Conservation (phyloP, 2,888 invertebrate genomes). For the Lasioglossum zephyrum region DNA sequence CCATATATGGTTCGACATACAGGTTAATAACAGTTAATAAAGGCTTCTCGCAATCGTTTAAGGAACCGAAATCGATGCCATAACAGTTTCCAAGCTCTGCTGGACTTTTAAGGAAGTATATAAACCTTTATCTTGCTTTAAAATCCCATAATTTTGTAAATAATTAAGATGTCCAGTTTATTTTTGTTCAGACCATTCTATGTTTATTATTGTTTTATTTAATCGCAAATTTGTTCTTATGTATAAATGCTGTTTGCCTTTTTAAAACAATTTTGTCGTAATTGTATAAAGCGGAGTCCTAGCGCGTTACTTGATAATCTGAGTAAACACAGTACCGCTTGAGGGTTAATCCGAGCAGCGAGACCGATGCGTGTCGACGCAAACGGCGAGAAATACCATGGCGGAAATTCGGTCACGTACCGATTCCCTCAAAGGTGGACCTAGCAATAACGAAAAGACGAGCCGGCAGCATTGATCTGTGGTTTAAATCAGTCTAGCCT, state of each 20-base stretch:
- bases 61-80: background rate
- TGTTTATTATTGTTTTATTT: too few relatives aligned
- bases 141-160: too few relatives aligned
- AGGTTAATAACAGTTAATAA: background rate
- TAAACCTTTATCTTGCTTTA: background rate
- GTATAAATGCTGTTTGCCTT: too few relatives aligned
- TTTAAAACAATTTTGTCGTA: too few relatives aligned
- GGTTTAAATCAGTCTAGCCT: slow-evolving; percentile 50
- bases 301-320: too few relatives aligned
- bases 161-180: too few relatives aligned
- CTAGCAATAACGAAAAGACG: background rate
- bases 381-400: background rate
- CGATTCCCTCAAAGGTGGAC: background rate
- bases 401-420: slow-evolving; percentile 1
- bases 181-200: too few relatives aligned
- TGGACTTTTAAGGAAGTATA: background rate
- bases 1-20: background rate
- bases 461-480: slow-evolving; percentile 21
- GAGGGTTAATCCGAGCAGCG: background rate
- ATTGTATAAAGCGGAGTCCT: too few relatives aligned
- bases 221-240: too few relatives aligned
- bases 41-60: background rate
- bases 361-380: background rate
- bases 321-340: too few relatives aligned
- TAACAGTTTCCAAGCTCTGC: background rate